Evolutionary conservation across 30 jellyfish, hydroid and myxozoan species (phyloP).

Genomic region (Mastigias papua): DNA sequence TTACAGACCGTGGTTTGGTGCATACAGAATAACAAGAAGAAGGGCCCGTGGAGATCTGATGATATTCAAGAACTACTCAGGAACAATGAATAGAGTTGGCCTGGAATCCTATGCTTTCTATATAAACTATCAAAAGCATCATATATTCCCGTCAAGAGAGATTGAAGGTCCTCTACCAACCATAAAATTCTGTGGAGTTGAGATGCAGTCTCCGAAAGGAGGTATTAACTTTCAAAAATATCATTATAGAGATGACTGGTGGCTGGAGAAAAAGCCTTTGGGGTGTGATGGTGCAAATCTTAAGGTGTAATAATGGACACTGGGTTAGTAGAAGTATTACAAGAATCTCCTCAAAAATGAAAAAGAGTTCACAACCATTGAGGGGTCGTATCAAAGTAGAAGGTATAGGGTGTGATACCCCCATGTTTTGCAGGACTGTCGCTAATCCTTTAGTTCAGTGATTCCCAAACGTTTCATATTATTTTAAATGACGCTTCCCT

Average conservation of each 20-base stretch:
- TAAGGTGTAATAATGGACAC: too few relatives aligned
- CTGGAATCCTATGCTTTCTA: constrained; percentile 84
- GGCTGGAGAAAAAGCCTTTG: constrained; percentile 80
- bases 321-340: too few relatives aligned
- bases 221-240: constrained; percentile 89
- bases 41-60: constrained; percentile 87
- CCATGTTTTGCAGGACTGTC: too few relatives aligned
- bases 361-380: too few relatives aligned
- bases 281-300: constrained; percentile 60
- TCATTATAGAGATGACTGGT: constrained; percentile 88
- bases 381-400: too few relatives aligned
- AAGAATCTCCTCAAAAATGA: too few relatives aligned
- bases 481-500: too few relatives aligned
- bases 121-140: constrained; percentile 77
- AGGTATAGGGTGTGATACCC: too few relatives aligned
- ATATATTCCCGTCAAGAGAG: constrained; percentile 80
- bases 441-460: too few relatives aligned
- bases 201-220: constrained; percentile 78
- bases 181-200: constrained; percentile 72
- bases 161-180: constrained; percentile 73
- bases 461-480: too few relatives aligned
- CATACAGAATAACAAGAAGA: constrained; percentile 76
- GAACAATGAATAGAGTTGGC: constrained; percentile 85
- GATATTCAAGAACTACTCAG: constrained; percentile 69
- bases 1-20: constrained; percentile 84